Conservation (phyloP, 1,140 invertebrate species). For the Rhyacophila brunnea region DNA sequence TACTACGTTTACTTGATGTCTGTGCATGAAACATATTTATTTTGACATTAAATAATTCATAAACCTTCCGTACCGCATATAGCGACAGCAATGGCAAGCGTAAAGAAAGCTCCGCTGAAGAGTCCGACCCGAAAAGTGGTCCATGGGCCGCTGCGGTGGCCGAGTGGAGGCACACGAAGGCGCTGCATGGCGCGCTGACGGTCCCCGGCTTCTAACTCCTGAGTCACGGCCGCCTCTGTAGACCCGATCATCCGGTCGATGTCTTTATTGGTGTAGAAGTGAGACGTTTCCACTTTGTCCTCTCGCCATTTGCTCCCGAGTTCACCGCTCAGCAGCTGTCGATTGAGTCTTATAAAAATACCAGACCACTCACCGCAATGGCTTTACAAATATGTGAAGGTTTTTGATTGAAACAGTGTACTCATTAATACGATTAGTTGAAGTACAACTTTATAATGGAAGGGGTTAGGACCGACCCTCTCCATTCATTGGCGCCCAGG, state of each 20-base stretch:
- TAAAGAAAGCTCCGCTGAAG: conserved; percentile 91
- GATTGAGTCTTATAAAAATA: too few species aligned
- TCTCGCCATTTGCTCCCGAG: conserved; percentile 84
- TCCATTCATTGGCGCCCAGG: too few species aligned
- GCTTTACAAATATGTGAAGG: too few species aligned
- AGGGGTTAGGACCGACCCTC: too few species aligned
- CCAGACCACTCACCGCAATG: too few species aligned
- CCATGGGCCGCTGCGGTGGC: conserved; percentile 95
- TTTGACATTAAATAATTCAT: too few species aligned
- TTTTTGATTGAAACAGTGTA: too few species aligned
- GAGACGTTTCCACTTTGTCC: conserved; percentile 88
- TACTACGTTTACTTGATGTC: too few species aligned
- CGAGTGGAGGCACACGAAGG: conserved; percentile 90
- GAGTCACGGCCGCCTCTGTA: conserved; percentile 88
- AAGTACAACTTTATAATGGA: too few species aligned
- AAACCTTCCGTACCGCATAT: conserved; percentile 69
- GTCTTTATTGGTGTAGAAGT: conserved; percentile 96
- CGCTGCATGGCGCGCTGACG: conserved; percentile 95
- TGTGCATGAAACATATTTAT: too few species aligned
- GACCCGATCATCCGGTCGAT: conserved; percentile 95
- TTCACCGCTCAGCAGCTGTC: conserved; percentile 66
- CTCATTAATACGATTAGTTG: too few species aligned
- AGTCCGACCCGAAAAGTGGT: conserved; percentile 95
- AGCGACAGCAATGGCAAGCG: conserved; percentile 81
- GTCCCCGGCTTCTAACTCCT: conserved; percentile 91